Conservation (phyloP, 2,888 invertebrate species). For the Caradrina kadenii region DNA sequence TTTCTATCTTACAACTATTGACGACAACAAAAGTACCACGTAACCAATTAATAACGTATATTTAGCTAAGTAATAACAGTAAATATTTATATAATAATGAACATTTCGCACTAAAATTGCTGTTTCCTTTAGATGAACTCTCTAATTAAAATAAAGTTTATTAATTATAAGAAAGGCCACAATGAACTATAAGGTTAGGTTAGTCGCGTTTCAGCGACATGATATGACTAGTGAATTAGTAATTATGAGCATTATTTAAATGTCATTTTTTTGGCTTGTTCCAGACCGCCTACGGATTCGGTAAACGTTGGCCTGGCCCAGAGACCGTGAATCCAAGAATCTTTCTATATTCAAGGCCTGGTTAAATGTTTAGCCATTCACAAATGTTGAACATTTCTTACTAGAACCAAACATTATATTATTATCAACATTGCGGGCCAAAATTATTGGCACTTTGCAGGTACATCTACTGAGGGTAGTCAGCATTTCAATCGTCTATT, state of each 20-base stretch:
- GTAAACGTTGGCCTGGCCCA: too few species aligned
- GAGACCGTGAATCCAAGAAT: too few species aligned
- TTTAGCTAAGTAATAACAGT: conserved; percentile 37
- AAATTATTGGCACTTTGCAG: too few species aligned
- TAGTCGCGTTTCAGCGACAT: conserved; percentile 59
- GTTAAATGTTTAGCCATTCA: too few species aligned
- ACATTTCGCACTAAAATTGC: conserved; percentile 53
- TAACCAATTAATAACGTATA: conserved; percentile 62
- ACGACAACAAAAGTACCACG: conserved; percentile 69
- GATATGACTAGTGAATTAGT: not conserved
- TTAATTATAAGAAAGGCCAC: conserved; percentile 40
- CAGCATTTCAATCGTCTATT: conserved; percentile 7
- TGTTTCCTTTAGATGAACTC: conserved; percentile 17
- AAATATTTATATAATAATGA: conserved; percentile 46
- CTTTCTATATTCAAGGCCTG: too few species aligned
- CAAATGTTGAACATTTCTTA: too few species aligned
- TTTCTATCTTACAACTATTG: conserved; percentile 55
- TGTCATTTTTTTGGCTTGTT: conserved; percentile 10
- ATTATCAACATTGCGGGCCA: too few species aligned
- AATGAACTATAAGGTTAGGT: conserved; percentile 59
- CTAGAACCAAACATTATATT: too few species aligned
- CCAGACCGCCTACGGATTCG: not conserved
- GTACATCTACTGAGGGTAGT: not conserved
- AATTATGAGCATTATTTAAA: not conserved
- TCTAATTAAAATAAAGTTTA: conserved; percentile 24